phyloP scores from a whole-genome alignment of 2,888 invertebrate genomes.

The Pachymerium ferrugineum region DNA sequence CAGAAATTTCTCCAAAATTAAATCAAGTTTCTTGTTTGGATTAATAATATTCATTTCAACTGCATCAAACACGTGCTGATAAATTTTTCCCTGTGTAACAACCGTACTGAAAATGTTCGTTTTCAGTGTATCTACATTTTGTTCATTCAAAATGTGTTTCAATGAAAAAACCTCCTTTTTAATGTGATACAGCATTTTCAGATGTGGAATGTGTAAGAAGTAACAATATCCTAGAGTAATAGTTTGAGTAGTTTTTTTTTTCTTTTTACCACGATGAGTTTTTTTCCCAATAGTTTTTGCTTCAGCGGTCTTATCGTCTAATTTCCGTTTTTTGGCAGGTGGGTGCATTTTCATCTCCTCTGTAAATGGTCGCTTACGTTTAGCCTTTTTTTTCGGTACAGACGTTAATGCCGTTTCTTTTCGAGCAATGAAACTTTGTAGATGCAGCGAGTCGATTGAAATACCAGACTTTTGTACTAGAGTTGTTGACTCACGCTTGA shows the following conservation, averaged over 20 bases:
- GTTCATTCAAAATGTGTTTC: neutral
- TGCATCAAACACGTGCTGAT: neutral
- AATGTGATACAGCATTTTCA: neutral
- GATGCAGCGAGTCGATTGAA: neutral
- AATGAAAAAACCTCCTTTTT: neutral
- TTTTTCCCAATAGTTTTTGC: neutral
- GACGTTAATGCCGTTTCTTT: no score
- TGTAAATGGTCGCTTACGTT: neutral
- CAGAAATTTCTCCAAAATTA: neutral
- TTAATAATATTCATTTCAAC: neutral
- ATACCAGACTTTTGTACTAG: neutral
- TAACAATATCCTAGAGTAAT: neutral
- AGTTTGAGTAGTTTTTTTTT: neutral
- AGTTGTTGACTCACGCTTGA: neutral
- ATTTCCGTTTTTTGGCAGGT: neutral
- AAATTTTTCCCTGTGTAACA: neutral
- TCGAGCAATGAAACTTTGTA: neutral
- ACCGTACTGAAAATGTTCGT: neutral
- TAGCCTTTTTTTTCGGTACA: no score
- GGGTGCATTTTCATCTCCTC: no score
- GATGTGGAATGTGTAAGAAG: neutral
- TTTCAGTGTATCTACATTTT: neutral
- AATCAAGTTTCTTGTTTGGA: neutral
- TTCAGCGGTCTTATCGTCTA: neutral
- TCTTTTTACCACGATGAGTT: neutral